Percentiles rank a stretch among this genome's conserved stretches.
These are phyloP conservation scores for Neelides folsomi DNA, from an alignment of 2,888 invertebrate genomes.

Conservation along the genomic window DNA sequence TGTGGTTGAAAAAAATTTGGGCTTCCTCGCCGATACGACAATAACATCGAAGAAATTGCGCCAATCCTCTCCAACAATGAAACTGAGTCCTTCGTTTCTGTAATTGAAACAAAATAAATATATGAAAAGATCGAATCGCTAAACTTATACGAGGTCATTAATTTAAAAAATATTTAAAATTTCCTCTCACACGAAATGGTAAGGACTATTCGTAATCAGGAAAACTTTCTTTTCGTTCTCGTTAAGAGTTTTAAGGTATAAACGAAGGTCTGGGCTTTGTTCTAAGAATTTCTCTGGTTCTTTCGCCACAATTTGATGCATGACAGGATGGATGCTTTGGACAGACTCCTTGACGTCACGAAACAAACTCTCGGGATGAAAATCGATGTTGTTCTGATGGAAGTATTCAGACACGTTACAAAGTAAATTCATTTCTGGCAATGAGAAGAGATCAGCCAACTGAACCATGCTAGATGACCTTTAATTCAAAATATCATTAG, in stretches of 20 bases:
- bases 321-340: conserved; percentile 70
- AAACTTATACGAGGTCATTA: neutral
- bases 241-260: conserved; percentile 61
- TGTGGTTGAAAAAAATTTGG: conserved; percentile 79
- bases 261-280: conserved; percentile 55
- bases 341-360: conserved; percentile 87
- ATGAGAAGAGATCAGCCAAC: conserved; percentile 87
- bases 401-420: conserved; percentile 92
- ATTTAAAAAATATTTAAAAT: neutral
- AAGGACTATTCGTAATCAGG: conserved; percentile 92
- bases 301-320: conserved; percentile 76
- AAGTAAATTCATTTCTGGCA: conserved; percentile 87
- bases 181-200: conserved; percentile 71
- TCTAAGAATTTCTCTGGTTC: conserved; percentile 68
- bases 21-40: conserved; percentile 88
- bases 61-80: conserved; percentile 79
- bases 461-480: conserved; percentile 63
- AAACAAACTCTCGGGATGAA: conserved; percentile 89
- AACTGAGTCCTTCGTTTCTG: conserved; percentile 82
- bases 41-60: conserved; percentile 81
- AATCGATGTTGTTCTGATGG: conserved; percentile 73
- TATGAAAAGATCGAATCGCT: conserved; percentile 5
- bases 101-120: conserved; percentile 31
- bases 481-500: conserved; percentile 1
- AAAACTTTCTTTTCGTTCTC: conserved; percentile 73